Evolutionary conservation across 2,888 invertebrate species (phyloP).

Genomic region (Notodonta ziczac): DNA sequence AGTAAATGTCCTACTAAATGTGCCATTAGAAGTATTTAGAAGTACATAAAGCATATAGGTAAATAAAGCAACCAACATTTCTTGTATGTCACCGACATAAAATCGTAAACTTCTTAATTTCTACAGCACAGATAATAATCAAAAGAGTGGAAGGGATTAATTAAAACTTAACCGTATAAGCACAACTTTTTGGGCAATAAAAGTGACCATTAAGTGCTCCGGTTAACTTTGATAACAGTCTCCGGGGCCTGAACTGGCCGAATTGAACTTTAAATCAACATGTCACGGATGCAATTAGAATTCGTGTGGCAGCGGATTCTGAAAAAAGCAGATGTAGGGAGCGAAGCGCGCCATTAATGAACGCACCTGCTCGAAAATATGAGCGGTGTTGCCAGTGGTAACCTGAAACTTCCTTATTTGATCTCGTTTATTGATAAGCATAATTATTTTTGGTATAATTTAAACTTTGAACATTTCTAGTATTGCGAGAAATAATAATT

Average conservation of each 20-base stretch:
- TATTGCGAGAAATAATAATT: background rate
- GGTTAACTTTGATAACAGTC: conserved; percentile 39
- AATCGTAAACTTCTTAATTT: background rate
- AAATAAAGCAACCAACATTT: no score
- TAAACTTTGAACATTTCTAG: background rate
- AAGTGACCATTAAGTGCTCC: conserved; percentile 47
- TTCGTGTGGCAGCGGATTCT: conserved; percentile 69
- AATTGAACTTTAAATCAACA: conserved; percentile 61
- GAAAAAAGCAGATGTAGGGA: conserved; percentile 78
- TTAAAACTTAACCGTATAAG: conserved; percentile 16
- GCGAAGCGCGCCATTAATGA: conserved; percentile 68
- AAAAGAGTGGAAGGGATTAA: background rate
- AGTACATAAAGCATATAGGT: no score
- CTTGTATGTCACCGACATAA: background rate
- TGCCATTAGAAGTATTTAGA: no score
- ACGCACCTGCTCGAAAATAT: conserved; percentile 71
- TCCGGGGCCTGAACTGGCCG: conserved; percentile 23
- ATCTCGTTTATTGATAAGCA: background rate
- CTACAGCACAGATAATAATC: conserved; percentile 4
- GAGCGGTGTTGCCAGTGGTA: conserved; percentile 47
- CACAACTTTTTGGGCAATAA: conserved; percentile 42
- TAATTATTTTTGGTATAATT: background rate
- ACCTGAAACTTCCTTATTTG: conserved; percentile 23
- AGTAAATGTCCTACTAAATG: no score
- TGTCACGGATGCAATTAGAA: conserved; percentile 65